Percentiles rank a stretch among this genome's conserved stretches.
phyloP scores from a whole-genome alignment of 2,888 invertebrate species.

The Druceiella hillmani region DNA sequence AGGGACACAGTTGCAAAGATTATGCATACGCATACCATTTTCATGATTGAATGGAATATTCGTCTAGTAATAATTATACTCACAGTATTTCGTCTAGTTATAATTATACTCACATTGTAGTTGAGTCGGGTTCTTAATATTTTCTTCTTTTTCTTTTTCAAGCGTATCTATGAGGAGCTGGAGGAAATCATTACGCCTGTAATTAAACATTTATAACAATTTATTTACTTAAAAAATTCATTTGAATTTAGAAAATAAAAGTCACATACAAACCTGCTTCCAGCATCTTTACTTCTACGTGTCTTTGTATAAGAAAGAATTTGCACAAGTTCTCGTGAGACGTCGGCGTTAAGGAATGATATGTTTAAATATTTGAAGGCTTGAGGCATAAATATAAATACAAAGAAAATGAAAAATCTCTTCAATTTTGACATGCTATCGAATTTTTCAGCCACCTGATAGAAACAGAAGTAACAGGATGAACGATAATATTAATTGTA shows the following conservation, averaged over 20 bases:
- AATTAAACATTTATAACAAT: slow-evolving; percentile 22
- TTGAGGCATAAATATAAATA: slow-evolving; percentile 36
- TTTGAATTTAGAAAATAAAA: slow-evolving; percentile 31
- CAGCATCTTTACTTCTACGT: slow-evolving; percentile 29
- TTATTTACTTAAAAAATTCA: slow-evolving; percentile 27
- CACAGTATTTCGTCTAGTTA: too few relatives aligned
- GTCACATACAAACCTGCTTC: too few relatives aligned
- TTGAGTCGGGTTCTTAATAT: too few relatives aligned
- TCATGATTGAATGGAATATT: too few relatives aligned
- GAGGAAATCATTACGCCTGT: slow-evolving; percentile 43
- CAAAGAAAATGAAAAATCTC: slow-evolving; percentile 32
- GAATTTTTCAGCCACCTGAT: slow-evolving; percentile 42
- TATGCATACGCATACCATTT: too few relatives aligned
- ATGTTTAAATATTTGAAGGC: slow-evolving; percentile 33
- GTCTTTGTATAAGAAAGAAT: slow-evolving; percentile 39
- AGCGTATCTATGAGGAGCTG: slow-evolving; percentile 46
- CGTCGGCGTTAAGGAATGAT: slow-evolving; percentile 36
- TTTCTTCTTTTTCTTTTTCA: slow-evolving; percentile 33
- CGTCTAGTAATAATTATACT: too few relatives aligned
- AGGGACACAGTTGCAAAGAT: too few relatives aligned
- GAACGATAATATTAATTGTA: too few relatives aligned
- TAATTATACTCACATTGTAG: too few relatives aligned
- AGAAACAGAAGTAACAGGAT: too few relatives aligned
- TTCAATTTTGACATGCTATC: slow-evolving; percentile 36
- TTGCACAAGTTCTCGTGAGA: slow-evolving; percentile 33